Base-by-base conservation (phyloP, 2,888 invertebrate species). In the Pherbina coryleti region DNA sequence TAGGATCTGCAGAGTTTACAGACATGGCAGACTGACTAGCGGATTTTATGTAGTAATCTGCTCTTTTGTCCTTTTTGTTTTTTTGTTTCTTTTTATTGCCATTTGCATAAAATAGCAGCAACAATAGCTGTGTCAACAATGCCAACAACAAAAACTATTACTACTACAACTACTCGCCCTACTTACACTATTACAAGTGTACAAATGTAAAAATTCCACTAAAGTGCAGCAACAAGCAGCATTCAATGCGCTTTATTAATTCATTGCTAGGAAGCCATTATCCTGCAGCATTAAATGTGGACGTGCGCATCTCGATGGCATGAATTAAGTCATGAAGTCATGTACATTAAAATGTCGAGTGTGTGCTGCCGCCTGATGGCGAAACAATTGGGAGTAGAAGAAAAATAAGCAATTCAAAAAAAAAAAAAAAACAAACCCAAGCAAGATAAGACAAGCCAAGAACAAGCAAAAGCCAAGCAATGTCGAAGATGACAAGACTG, bases 21-120 rank as follows among this genome's bases (percentile, higher is more conserved):
- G 49, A 31, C 14, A n/a, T 5, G 22, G 49, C 22, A 2, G 49
- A 28, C 14, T 28, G 14, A 28, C 7, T 14, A 28, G 60, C 5
- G 9, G 37, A 34, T 66, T 66, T 55, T 22, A 19, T 55, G 55
- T 3, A 55, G 8, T 19, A 22, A 66, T 66, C 5, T 14, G 31
- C 31, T n/a, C 14, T 64, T 17, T 64, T 28, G 14, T 31, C 34
- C 34, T 25, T 60, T 9, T 28, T 25, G 4, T 11, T 62, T 62
- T 8, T 60, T 28, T 31, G 28, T 66, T 34, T 3, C 11, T 22
- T 37, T 67, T 22, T 37, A 67, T 22, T 44, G 67, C 19, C 4
- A 67, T 67, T 67, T 67, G 67, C 67, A 67, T 67, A 67, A 37
- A 44, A 31, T 11, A 64, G 67, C 19, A 22, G 37, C 67, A 34